These are phyloP conservation scores for Tolmerus cingulatus DNA, from an alignment of 2,888 invertebrate species.

Conservation along the genomic window DNA sequence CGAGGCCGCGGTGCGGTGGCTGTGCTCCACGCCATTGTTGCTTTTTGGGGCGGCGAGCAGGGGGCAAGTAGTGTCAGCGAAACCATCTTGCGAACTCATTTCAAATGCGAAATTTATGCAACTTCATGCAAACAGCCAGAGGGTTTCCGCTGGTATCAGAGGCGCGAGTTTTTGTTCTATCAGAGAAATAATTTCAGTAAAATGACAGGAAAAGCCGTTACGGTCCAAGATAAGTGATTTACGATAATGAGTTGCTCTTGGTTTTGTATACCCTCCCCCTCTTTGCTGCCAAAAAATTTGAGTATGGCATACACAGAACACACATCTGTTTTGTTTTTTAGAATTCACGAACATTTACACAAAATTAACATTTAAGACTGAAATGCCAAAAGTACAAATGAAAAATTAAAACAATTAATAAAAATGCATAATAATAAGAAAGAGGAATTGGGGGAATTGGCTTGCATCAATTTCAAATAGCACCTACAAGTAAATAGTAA, in stretches of 20 bases:
- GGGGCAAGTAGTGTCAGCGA: conserved; percentile 25
- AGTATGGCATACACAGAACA: neutral
- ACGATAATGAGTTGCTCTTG: neutral
- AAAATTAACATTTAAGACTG: too few species aligned
- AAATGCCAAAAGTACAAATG: too few species aligned
- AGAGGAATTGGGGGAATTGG: too few species aligned
- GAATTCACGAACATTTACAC: neutral
- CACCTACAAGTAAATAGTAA: too few species aligned
- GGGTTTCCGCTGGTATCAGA: conserved; percentile 42
- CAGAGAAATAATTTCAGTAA: neutral
- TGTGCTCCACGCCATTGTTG: neutral
- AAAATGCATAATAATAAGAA: too few species aligned
- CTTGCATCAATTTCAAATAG: too few species aligned
- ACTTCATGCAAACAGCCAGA: conserved; percentile 43
- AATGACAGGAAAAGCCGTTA: conserved; percentile 16
- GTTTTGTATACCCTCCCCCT: neutral
- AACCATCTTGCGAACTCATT: conserved; percentile 44
- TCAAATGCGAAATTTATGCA: conserved; percentile 46
- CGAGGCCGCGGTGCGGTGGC: neutral
- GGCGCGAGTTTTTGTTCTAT: conserved; percentile 4
- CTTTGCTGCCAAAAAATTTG: neutral
- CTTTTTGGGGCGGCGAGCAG: neutral
- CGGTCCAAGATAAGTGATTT: conserved; percentile 29
- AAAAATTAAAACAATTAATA: too few species aligned
- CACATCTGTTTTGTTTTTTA: neutral